Conservation (phyloP, 2,113 vertebrate species). For the Prochilodus magdalenae region DNA sequence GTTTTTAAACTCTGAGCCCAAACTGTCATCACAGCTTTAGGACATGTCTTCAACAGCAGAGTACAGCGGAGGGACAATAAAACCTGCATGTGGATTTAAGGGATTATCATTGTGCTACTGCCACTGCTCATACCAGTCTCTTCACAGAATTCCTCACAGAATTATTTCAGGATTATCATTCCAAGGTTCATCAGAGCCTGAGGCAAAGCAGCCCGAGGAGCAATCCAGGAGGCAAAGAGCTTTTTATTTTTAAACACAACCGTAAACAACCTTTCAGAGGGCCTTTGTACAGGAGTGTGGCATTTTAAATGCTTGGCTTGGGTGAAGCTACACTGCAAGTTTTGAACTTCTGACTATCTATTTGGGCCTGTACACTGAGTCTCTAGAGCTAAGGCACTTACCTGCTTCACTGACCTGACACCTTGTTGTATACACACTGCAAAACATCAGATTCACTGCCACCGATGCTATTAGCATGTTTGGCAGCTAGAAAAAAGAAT, state of each 20-base stretch:
- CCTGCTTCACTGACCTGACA: not conserved
- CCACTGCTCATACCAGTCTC: not conserved
- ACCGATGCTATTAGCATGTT: slow-evolving; percentile 22
- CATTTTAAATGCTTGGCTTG: not conserved
- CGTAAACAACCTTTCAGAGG: not conserved
- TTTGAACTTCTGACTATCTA: slow-evolving; percentile 2
- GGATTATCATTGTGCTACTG: not conserved
- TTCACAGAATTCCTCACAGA: not conserved
- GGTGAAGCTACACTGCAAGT: not conserved
- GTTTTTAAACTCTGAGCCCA: not conserved
- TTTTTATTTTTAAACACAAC: not conserved
- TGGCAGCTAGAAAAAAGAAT: slow-evolving; percentile 28
- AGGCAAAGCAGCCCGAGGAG: not conserved
- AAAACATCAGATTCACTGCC: slow-evolving; percentile 26
- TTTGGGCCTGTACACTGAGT: not conserved
- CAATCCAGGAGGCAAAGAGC: not conserved
- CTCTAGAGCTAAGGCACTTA: not conserved
- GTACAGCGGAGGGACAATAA: not conserved
- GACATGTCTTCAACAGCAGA: not conserved
- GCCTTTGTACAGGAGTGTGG: not conserved
- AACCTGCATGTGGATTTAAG: not conserved
- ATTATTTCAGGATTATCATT: not conserved
- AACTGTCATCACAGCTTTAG: not conserved
- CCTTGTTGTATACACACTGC: slow-evolving; percentile 8
- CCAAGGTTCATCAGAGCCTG: not conserved